Conservation (phyloP, 2,113 vertebrate species). For the Centropristis striata region DNA sequence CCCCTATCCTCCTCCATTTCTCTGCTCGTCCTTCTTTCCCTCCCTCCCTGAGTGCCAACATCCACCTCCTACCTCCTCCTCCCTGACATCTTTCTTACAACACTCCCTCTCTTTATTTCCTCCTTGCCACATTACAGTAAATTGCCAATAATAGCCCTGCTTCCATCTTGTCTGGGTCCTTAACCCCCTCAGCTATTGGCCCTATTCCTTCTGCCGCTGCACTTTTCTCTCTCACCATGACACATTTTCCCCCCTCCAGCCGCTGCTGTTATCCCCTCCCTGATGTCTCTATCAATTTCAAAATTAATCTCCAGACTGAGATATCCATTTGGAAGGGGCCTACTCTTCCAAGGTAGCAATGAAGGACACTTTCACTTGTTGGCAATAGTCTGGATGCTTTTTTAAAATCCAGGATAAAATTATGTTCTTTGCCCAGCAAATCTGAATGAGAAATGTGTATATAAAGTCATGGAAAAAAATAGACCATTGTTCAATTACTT, state of each 20-base stretch:
- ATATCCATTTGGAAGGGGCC: conserved; percentile 25
- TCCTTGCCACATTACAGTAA: conserved; percentile 32
- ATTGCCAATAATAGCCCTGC: conserved; percentile 55
- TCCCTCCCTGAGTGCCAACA: conserved; percentile 44
- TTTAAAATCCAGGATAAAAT: too few relatives aligned
- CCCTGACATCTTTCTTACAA: conserved; percentile 44
- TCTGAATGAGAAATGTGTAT: background rate
- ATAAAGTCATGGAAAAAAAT: too few relatives aligned
- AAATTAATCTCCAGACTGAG: background rate
- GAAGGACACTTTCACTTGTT: background rate
- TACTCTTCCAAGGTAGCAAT: background rate
- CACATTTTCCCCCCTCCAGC: conserved; percentile 28
- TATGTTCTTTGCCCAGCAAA: background rate
- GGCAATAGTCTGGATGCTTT: background rate
- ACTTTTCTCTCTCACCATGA: conserved; percentile 37
- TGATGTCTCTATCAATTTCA: conserved; percentile 18
- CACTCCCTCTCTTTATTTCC: conserved; percentile 35
- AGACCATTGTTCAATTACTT: too few relatives aligned
- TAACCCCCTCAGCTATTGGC: conserved; percentile 57
- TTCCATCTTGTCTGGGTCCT: conserved; percentile 55
- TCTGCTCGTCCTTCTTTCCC: conserved; percentile 14
- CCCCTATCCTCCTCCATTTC: conserved; percentile 61
- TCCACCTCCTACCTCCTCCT: conserved; percentile 22
- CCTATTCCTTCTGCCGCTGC: conserved; percentile 37
- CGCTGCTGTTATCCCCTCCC: conserved; percentile 17